Percentiles rank a stretch among this genome's conserved stretches.
These are phyloP conservation scores for Pachypeltis micranthus DNA, from an alignment of 1,140 invertebrate species.

Conservation along the genomic window DNA sequence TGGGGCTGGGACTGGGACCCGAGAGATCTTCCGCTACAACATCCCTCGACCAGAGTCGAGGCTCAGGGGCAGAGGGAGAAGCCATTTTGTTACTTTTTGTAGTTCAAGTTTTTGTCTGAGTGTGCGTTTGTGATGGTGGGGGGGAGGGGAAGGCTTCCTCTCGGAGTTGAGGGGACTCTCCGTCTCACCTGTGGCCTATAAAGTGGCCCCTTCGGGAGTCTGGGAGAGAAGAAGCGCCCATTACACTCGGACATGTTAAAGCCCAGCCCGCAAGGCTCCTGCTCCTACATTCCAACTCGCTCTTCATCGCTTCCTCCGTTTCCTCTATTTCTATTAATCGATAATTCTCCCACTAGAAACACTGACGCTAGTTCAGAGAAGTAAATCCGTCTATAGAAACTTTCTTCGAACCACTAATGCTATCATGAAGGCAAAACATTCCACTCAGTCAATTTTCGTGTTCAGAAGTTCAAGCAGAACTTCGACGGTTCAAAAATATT, in stretches of 20 bases:
- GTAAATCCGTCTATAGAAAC: too few species aligned
- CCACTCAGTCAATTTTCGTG: too few species aligned
- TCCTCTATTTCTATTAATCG: too few species aligned
- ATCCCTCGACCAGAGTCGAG: not conserved
- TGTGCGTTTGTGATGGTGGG: not conserved
- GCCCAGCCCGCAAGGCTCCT: not conserved
- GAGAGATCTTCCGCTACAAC: not conserved
- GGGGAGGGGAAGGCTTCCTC: not conserved
- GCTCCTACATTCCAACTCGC: not conserved
- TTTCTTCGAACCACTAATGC: too few species aligned
- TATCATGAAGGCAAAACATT: too few species aligned
- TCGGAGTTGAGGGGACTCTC: too few species aligned
- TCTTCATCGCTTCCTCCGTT: too few species aligned
- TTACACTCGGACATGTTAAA: slow-evolving; percentile 7
- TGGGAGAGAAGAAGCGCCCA: not conserved
- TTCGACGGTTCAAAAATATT: too few species aligned
- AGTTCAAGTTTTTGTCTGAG: slow-evolving; percentile 5
- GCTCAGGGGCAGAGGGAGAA: not conserved
- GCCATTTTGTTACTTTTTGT: slow-evolving; percentile 20
- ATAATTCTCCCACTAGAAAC: too few species aligned
- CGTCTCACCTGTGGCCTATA: slow-evolving; percentile 5
- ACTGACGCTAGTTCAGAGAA: too few species aligned
- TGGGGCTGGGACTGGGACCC: too few species aligned
- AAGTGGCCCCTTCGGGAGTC: slow-evolving; percentile 1
- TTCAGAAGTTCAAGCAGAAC: too few species aligned